phyloP scores from a whole-genome alignment of 2,888 invertebrate genomes.

The Microplitis deprimator region DNA sequence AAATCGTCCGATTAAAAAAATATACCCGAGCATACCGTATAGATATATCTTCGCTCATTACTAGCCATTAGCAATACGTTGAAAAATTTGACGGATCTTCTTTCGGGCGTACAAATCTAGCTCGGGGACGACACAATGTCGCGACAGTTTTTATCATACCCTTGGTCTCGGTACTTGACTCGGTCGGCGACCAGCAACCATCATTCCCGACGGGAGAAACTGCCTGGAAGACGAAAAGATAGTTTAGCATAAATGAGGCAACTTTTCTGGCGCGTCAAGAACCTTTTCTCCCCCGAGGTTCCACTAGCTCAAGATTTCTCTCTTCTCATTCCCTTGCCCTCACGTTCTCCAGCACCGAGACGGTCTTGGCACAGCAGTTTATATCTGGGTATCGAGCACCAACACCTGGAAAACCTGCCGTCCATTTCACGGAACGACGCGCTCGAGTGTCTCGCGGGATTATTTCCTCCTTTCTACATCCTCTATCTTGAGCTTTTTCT shows the following conservation, averaged over 20 bases:
- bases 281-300: slow-evolving; percentile 45
- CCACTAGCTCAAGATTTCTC: slow-evolving; percentile 33
- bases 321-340: slow-evolving; percentile 34
- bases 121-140: slow-evolving; percentile 37
- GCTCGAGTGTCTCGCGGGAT: slow-evolving; percentile 52
- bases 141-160: slow-evolving; percentile 45
- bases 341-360: slow-evolving; percentile 14
- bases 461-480: slow-evolving; percentile 47
- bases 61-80: neutral
- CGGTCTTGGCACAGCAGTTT: slow-evolving; percentile 16
- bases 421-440: slow-evolving; percentile 54
- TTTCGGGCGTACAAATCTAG: neutral
- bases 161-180: slow-evolving; percentile 38
- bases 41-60: neutral
- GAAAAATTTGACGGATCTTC: neutral
- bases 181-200: slow-evolving; percentile 7
- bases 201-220: slow-evolving; percentile 13
- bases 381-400: slow-evolving; percentile 34
- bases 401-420: slow-evolving; percentile 52
- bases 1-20: slow-evolving; percentile 10
- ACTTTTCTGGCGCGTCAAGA: slow-evolving; percentile 55
- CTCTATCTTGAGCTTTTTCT: too few species aligned
- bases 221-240: slow-evolving; percentile 45
- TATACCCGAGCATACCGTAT: too few species aligned
- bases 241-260: slow-evolving; percentile 64